Evolutionary conservation across 1,140 invertebrate genomes (phyloP).

Genomic region (Drosophila kanapiae): DNA sequence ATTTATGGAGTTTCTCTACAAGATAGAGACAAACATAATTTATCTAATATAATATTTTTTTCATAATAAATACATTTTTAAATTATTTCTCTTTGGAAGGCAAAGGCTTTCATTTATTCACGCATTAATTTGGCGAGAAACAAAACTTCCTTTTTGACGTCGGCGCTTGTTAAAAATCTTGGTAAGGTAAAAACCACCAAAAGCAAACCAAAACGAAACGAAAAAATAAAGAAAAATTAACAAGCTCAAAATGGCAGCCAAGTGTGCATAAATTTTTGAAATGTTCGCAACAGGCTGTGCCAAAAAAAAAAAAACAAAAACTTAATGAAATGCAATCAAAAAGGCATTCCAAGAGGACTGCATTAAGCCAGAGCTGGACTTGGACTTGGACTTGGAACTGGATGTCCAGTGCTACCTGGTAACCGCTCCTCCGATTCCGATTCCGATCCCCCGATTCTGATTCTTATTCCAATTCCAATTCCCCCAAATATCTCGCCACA

Average conservation of each 20-base stretch:
- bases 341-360: slow-evolving; percentile 73
- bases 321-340: slow-evolving; percentile 82
- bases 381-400: slow-evolving; percentile 31
- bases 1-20: background rate
- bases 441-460: background rate
- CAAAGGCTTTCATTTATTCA: slow-evolving; percentile 43
- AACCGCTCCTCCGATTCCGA: slow-evolving; percentile 13
- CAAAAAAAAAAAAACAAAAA: slow-evolving; percentile 43
- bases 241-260: slow-evolving; percentile 77
- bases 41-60: background rate
- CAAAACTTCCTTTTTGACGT: slow-evolving; percentile 75
- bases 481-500: slow-evolving; percentile 55
- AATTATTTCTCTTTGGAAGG: slow-evolving; percentile 32
- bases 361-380: slow-evolving; percentile 56
- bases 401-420: slow-evolving; percentile 47
- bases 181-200: slow-evolving; percentile 65
- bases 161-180: slow-evolving; percentile 80
- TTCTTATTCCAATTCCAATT: slow-evolving; percentile 27
- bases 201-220: slow-evolving; percentile 24
- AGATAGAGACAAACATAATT: background rate
- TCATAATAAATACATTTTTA: slow-evolving; percentile 31
- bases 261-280: slow-evolving; percentile 82
- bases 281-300: slow-evolving; percentile 59
- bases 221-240: slow-evolving; percentile 65
- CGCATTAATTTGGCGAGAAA: slow-evolving; percentile 32